Evolutionary conservation across 2,888 invertebrate species (phyloP), one percentile per base, ranked within the genome.

Genomic region (Chalcis sispes): DNA sequence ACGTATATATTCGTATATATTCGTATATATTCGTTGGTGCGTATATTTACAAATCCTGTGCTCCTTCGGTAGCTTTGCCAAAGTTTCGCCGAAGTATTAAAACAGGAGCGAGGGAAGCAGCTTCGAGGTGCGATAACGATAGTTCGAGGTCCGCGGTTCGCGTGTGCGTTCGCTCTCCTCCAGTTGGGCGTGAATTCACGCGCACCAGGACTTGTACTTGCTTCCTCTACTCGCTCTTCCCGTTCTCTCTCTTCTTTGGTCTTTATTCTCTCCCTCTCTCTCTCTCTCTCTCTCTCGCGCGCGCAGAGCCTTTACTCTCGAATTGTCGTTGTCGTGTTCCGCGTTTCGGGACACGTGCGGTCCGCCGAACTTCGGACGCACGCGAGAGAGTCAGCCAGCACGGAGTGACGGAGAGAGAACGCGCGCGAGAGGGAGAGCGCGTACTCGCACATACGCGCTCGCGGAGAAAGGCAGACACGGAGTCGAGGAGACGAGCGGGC

Each of bases 281-380:
- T n/a, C 46, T 46, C 46, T 46, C n/a, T 46, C 46, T 46, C 46
- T 46, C n/a, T 7, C 46, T 42, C 13, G 15, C 42, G 42, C 42
- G 42, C 42, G 42, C 15, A 15, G n/a, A n/a, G 59, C 50, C 13
- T 42, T 59, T 62, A 46, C 73, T 72, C 50, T 50, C 59, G n/a
- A 42, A 20, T 25, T 52, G 25, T 52, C 29, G 13, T n/a, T 15
- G 56, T 56, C 56, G 56, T 4, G 52, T 25, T 8, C 23, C 25
- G 61, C 61, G 8, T 1, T 36, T 32, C 5, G 48, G 62, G 36
- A 52, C 52, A 52, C 67, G 54, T 67, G 48, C 40, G 40, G 56
- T 42, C 46, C 52, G 32, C 36, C n/a, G 32, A 10, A n/a, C 52
- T 18, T 23, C 29, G 10, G 58, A 32, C 10, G 13, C 25, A 42